Conservation (phyloP, 2,797 vertebrate genomes). For the Sebastes diploproa region DNA sequence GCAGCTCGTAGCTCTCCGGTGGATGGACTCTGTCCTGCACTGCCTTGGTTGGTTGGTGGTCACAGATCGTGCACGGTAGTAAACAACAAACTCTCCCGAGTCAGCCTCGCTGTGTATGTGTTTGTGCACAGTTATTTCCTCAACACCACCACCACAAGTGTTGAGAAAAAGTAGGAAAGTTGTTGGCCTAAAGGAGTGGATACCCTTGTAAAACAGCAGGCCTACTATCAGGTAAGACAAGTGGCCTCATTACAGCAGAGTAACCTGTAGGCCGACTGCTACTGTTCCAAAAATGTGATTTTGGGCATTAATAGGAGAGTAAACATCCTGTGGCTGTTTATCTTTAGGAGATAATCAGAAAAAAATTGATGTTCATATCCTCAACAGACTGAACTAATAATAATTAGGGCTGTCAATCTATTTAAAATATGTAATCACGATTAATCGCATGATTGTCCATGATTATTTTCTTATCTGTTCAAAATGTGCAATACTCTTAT, state of each 20-base stretch:
- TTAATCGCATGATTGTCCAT: no score
- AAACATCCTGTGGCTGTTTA: conserved; percentile 23
- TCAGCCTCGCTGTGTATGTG: neutral
- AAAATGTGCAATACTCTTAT: no score
- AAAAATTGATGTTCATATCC: no score
- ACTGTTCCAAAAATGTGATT: conserved; percentile 13
- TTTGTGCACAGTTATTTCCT: conserved; percentile 42
- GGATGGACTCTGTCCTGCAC: conserved; percentile 52
- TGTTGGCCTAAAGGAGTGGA: conserved; percentile 39
- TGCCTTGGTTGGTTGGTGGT: conserved; percentile 14
- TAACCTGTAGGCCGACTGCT: conserved; percentile 28
- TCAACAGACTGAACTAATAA: no score
- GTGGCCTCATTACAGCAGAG: conserved; percentile 59
- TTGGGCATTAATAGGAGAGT: conserved; percentile 25
- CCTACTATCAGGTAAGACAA: conserved; percentile 62
- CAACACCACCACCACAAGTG: conserved; percentile 45
- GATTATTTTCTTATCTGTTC: no score
- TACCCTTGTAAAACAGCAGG: conserved; percentile 52
- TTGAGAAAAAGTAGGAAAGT: conserved; percentile 59
- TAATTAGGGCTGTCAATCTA: no score
- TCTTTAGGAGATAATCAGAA: conserved; percentile 2
- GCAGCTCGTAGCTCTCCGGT: conserved; percentile 23
- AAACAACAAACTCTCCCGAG: conserved; percentile 17
- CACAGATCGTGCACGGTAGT: conserved; percentile 57
- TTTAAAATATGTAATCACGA: no score